These are phyloP conservation scores for Noctuana brunneofusca DNA, from an alignment of 2,888 invertebrate genomes.

Conservation along the genomic window DNA sequence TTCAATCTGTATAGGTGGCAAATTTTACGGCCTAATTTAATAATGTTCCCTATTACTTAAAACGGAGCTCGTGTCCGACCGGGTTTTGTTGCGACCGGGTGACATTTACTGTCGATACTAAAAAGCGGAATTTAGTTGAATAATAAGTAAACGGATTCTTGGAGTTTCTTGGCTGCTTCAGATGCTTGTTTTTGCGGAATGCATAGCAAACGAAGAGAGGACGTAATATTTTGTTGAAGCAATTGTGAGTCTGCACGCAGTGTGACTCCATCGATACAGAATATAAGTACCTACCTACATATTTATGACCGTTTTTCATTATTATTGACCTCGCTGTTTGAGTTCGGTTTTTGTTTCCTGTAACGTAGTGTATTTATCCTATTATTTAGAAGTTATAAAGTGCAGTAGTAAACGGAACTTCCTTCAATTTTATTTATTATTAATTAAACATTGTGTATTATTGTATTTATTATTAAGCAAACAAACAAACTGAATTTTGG, in stretches of 20 bases:
- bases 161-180: conserved; percentile 51
- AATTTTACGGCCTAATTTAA: conserved; percentile 59
- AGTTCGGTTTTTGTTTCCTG: no score
- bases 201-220: conserved; percentile 44
- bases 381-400: no score
- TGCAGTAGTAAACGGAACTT: no score
- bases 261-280: conserved; percentile 42
- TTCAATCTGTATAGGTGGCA: conserved; percentile 44
- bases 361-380: no score
- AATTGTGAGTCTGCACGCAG: conserved; percentile 43
- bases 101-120: conserved; percentile 54
- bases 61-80: conserved; percentile 8
- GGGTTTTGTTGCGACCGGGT: conserved; percentile 49
- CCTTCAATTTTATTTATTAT: no score
- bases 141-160: conserved; percentile 53
- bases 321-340: neutral
- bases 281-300: no score
- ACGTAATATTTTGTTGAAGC: conserved; percentile 50
- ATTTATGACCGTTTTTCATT: conserved; percentile 4
- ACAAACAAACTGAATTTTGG: no score
- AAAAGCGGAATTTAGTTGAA: conserved; percentile 61
- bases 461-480: no score
- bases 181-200: conserved; percentile 59
- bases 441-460: no score
- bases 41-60: conserved; percentile 42